Base-by-base conservation (phyloP, 1,140 invertebrate species). In the Pogonomyrmex barbatus region DNA sequence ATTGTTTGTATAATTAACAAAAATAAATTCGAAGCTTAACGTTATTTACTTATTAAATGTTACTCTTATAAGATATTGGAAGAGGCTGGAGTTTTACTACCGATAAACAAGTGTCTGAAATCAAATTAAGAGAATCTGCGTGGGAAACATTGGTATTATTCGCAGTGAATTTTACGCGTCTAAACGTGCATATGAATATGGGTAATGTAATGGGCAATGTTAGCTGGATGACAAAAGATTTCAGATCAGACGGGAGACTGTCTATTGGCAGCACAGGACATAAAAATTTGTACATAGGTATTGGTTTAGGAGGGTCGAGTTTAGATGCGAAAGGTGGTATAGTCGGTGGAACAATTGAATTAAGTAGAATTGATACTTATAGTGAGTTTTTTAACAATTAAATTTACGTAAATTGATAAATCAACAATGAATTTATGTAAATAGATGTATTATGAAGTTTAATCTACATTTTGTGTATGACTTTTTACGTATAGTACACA, bases 131-230 rank as follows among this genome's bases (percentile, higher is more conserved):
- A 95, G 94, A 95, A 81, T 93, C 97, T 3, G 97, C 97, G 30
- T 99, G 99, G 99, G 98, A 99, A 95, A 99, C 99, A 3, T 95
- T 99, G 17, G 98, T 99, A 2, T 95, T 99, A 50, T 99, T 99
- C 96, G 98, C 98, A 1, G 97, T 99, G 12, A 99, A 99, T 95
- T 98, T 99, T 91, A 99, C 98, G 4, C 97, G 98, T 90, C 95
- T 99, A 36, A 99, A 99, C 94, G 98, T 99, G 24, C 98, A 99
- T 91, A 99, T 99, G 98, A 99, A 99, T 94, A 99, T 99, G 98
- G 98, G 98, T 30, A 99, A 99, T 93, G 98, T 99, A 1, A 99
- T 99, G 98, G 99, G 99, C 33, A 99, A 99, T 93, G 98, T 99
- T 52, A 97, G 97, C 96, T 99, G 98, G 98, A 96, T 98, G 92